phyloP scores from a whole-genome alignment of 2,888 invertebrate species.

The Tetranychus truncatus region DNA sequence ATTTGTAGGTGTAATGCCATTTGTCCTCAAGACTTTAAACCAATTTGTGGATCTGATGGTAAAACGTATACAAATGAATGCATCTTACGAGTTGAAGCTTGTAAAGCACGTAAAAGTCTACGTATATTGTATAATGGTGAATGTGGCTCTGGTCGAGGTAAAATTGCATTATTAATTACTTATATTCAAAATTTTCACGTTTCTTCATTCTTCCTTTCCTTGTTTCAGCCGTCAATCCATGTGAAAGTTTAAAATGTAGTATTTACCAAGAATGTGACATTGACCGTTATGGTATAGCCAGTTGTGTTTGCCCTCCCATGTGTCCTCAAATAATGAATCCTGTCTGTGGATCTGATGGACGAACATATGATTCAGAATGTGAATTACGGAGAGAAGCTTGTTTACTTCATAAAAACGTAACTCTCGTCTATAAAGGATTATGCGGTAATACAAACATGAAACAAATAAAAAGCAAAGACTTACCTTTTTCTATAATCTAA shows the following conservation, averaged over 20 bases:
- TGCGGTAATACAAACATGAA: slow-evolving; percentile 39
- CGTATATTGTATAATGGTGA: slow-evolving; percentile 61
- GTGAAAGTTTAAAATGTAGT: slow-evolving; percentile 55
- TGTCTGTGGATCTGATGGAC: slow-evolving; percentile 36
- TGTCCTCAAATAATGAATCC: slow-evolving; percentile 45
- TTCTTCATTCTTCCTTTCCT: background rate
- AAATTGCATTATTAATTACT: background rate
- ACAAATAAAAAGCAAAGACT: background rate
- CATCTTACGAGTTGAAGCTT: slow-evolving; percentile 55
- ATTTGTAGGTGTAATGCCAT: slow-evolving; percentile 59
- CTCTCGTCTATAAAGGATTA: slow-evolving; percentile 43
- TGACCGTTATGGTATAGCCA: slow-evolving; percentile 58
- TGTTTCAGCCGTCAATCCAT: slow-evolving; percentile 58
- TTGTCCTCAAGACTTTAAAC: slow-evolving; percentile 38
- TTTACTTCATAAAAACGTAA: slow-evolving; percentile 37
- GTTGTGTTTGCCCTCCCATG: slow-evolving; percentile 57
- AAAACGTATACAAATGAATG: slow-evolving; percentile 61
- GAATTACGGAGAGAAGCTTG: slow-evolving; percentile 37
- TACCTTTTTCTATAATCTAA: background rate
- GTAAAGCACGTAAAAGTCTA: slow-evolving; percentile 50
- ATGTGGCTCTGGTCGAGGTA: slow-evolving; percentile 51
- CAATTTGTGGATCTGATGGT: slow-evolving; percentile 41
- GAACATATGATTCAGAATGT: slow-evolving; percentile 39
- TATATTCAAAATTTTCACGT: slow-evolving; percentile 37
- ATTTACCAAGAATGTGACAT: slow-evolving; percentile 61